Evolutionary conservation across 2,797 vertebrate genomes (phyloP), one percentile per base, ranked within the genome.

Genomic region (Sebastes taczanowskii): DNA sequence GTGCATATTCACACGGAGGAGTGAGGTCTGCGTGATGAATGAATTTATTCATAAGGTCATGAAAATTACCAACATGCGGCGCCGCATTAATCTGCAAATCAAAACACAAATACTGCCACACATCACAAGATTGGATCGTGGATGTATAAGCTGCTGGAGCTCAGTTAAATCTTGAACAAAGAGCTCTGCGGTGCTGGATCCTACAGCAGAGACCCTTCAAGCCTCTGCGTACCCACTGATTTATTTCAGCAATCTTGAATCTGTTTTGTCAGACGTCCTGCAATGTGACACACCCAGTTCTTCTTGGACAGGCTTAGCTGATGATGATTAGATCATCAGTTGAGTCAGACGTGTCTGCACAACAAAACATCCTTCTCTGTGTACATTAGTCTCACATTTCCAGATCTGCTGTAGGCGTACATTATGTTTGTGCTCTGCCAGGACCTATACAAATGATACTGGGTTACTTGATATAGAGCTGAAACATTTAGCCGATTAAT

Each of bases 1-100:
- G 35, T 74, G 77, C 69, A 60, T 67, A 69, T 52, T 69, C 27
- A 62, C 34, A 66, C 22, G 42, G 56, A 65, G 69, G 46, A 55
- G 74, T 52, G 58, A 74, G 63, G 61, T 62, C 67, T 58, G 46
- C 32, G 18, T 11, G 8, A 84, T 90, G 77, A 91, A 91, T 90
- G 65, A 77, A 79, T 82, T 87, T 81, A 89, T 88, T 91, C 85
- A 93, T 78, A 75, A 66, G 7, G 46, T 87, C 76, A 76, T 64
- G 29, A 64, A 86, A 82, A 68, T 53, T 2, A 56, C 56, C 69
- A 80, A 71, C 80, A 58, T 62, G 32, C 8, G 3, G 79, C 4
- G 11, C 62, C 74, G 56, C 53, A 80, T 89, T 91, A 90, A 85
- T 89, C 87, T 81, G 56, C 66, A 75, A 89, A 88, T 87, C 69